These are phyloP conservation scores for Coturnix japonica DNA, from an alignment of 2,113 vertebrate genomes.

Conservation along the genomic window DNA sequence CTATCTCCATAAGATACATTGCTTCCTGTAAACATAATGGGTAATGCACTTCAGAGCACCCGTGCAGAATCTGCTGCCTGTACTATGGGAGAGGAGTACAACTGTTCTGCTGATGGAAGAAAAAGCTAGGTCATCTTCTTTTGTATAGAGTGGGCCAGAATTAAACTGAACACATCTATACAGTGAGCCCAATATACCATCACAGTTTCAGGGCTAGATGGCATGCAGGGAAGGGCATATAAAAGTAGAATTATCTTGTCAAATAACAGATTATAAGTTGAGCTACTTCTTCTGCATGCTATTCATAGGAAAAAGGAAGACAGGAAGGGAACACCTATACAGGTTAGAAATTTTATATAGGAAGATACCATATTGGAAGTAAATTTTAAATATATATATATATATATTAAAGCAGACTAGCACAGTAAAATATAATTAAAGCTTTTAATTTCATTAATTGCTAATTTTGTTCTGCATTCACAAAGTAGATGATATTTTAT, in stretches of 20 bases:
- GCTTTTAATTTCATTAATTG: constrained; percentile 41
- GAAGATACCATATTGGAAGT: neutral
- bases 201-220: neutral
- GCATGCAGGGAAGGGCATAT: neutral
- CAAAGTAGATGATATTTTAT: neutral
- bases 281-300: neutral
- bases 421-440: constrained; percentile 25
- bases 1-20: neutral
- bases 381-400: neutral
- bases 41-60: neutral
- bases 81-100: neutral
- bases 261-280: neutral
- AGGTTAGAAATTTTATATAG: neutral
- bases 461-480: constrained; percentile 42
- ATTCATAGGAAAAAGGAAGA: neutral
- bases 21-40: neutral
- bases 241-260: rapidly evolving
- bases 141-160: neutral
- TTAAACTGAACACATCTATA: rapidly evolving
- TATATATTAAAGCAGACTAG: constrained; percentile 32
- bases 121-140: neutral
- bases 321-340: neutral
- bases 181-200: neutral
- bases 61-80: neutral
- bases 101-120: neutral